phyloP scores from a whole-genome alignment of 2,113 vertebrate genomes.

The Pangasianodon hypophthalmus region DNA sequence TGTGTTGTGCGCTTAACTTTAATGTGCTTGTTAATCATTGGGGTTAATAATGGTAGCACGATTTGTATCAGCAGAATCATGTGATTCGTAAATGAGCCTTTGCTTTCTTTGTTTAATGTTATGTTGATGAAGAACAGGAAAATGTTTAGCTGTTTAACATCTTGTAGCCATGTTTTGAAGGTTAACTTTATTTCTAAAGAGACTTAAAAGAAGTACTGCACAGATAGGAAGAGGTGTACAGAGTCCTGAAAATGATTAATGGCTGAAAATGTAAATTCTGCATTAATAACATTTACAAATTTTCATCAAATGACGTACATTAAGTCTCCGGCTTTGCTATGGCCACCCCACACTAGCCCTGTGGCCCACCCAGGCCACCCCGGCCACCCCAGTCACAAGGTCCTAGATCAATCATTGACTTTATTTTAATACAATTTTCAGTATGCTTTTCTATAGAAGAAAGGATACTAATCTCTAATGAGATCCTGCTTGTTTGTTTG shows the following conservation, averaged over 20 bases:
- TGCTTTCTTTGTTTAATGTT: background rate
- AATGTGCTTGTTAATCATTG: slow-evolving; percentile 5
- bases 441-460: background rate
- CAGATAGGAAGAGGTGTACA: too few species aligned
- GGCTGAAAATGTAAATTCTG: background rate
- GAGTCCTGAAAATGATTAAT: too few species aligned
- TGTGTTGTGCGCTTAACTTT: background rate
- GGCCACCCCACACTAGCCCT: background rate
- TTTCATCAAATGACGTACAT: background rate
- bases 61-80: background rate
- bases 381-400: too few species aligned
- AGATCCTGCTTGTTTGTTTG: background rate
- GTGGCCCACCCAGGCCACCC: background rate
- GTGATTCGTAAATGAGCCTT: background rate
- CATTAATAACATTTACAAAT: background rate
- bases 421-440: background rate
- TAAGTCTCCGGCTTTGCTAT: background rate
- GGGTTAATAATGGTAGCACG: background rate
- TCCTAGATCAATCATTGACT: too few species aligned
- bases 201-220: background rate
- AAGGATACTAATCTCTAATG: background rate
- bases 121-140: background rate
- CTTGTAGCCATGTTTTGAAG: too few species aligned
- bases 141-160: background rate
- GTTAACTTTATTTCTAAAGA: background rate